Evolutionary conservation across 2,797 vertebrate genomes (phyloP), one percentile per base, ranked within the genome.

Genomic region (Adelosebastes latens): DNA sequence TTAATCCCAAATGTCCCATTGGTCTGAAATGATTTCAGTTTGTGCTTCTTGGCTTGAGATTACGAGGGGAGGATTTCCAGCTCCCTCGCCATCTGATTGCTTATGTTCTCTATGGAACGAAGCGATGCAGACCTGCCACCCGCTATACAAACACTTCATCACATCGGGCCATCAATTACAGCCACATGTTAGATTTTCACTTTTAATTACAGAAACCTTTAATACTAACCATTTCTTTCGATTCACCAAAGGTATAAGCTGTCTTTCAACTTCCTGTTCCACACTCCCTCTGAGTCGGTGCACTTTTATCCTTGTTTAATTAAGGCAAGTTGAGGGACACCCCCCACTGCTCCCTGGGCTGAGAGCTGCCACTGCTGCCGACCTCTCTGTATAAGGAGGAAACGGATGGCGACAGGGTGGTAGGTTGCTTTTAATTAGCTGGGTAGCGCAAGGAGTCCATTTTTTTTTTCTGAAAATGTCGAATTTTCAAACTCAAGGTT

Each of bases 1-100:
- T 67, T 88, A 89, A 92, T 93, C 92, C 91, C 90, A 88, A 87
- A 81, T 12, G 88, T 82, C 64, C 88, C 79, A 81, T 92, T 31
- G 85, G 83, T 86, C 82, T 85, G 81, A 93, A 90, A 88, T 84
- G 65, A 90, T 84, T 91, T 91, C 88, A 83, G 72, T 3, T 81
- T 77, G 75, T 83, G 78, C 36, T 82, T 87, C 79, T 91, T 91
- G 91, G 87, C 85, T 86, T 89, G 76, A 75, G 80, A 89, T 82
- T 75, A 77, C 8, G 67, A 64, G 56, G 25, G 34, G 80, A 90
- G 80, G 78, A 80, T 90, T 92, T 89, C 61, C 72, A 86, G 80
- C 75, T 89, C 80, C 81, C 85, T 81, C 49, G 13, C 89, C 91
- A 89, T 90, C 88, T 89, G 90, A 93, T 88, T 84, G 81, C 81